Conservation (phyloP, 1,140 invertebrate genomes). For the Anastrepha ludens region DNA sequence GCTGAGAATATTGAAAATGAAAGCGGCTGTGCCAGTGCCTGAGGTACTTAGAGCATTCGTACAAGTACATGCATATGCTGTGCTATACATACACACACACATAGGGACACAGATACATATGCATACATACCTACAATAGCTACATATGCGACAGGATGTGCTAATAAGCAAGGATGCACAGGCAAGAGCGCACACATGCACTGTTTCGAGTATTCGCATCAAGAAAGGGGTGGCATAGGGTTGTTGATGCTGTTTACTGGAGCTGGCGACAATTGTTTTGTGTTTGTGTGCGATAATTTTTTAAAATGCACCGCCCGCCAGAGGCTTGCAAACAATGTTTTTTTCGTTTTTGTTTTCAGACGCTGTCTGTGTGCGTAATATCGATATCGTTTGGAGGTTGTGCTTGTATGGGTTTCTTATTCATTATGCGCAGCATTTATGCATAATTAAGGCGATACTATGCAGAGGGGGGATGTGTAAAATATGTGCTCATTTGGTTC, state of each 20-base stretch:
- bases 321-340: background rate
- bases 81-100: background rate
- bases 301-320: conserved; percentile 35
- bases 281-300: conserved; percentile 32
- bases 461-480: background rate
- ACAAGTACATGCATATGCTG: too few relatives aligned
- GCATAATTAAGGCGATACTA: conserved; percentile 47
- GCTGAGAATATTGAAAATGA: conserved; percentile 42
- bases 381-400: background rate
- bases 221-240: conserved; percentile 24
- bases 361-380: background rate
- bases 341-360: background rate
- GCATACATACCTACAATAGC: background rate
- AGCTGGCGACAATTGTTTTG: conserved; percentile 28
- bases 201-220: background rate
- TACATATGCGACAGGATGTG: background rate
- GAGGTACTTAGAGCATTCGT: background rate
- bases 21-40: background rate
- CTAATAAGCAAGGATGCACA: conserved; percentile 47
- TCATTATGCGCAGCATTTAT: conserved; percentile 46
- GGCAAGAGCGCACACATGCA: background rate
- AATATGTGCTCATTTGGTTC: conserved; percentile 15
- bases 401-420: background rate
- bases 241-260: conserved; percentile 2
- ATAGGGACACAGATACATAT: background rate